These are phyloP conservation scores for Loripinus fragilis DNA, from an alignment of 2,888 invertebrate genomes.

Conservation along the genomic window DNA sequence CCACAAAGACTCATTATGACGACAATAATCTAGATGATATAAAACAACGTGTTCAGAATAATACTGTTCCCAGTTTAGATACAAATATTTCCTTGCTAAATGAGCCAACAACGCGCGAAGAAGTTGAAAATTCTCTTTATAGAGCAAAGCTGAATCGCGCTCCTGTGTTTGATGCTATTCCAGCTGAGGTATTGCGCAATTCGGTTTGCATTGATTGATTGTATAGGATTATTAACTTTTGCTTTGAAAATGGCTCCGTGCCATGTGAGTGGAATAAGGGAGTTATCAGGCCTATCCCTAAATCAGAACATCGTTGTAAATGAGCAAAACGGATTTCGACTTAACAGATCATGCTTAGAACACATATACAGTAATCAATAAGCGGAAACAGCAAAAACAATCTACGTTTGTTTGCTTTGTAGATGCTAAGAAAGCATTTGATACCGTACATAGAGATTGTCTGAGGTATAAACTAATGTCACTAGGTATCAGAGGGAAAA, in stretches of 20 bases:
- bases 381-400: too few relatives aligned
- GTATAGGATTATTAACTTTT: neutral
- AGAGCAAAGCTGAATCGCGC: conserved; percentile 23
- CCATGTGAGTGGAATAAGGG: conserved; percentile 3
- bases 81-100: conserved; percentile 11
- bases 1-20: neutral
- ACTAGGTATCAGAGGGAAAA: conserved; percentile 10
- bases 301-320: neutral
- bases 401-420: conserved; percentile 14
- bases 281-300: neutral
- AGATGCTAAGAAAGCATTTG: conserved; percentile 21
- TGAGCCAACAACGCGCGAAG: neutral
- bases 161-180: conserved; percentile 28
- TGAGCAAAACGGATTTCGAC: neutral
- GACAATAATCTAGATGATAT: neutral
- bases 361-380: too few relatives aligned
- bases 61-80: neutral
- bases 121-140: conserved; percentile 11
- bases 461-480: conserved; percentile 17
- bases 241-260: neutral
- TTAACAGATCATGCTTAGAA: neutral
- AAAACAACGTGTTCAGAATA: neutral
- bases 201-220: conserved; percentile 1
- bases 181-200: conserved; percentile 14
- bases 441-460: conserved; percentile 16